Conservation (phyloP, 2,888 invertebrate genomes). For the Quadriops clusia region DNA sequence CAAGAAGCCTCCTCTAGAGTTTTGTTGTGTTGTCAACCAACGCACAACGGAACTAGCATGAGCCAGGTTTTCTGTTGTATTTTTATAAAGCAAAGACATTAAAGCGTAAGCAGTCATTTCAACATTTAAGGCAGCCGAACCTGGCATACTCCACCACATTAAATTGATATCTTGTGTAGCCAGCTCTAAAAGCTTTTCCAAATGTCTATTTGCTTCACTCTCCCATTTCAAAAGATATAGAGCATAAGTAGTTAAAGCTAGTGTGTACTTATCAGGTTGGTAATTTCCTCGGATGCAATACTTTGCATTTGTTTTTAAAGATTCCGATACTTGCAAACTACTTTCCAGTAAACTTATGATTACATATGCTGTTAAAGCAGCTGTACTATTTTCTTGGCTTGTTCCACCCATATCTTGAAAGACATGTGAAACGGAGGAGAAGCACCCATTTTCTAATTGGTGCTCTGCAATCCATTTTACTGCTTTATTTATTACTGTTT, state of each 20-base stretch:
- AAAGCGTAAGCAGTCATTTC: constrained; percentile 59
- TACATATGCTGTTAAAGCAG: constrained; percentile 58
- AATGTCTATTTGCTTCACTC: constrained; percentile 33
- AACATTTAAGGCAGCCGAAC: constrained; percentile 47
- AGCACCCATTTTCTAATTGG: constrained; percentile 69
- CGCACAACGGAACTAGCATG: constrained; percentile 50
- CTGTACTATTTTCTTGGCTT: constrained; percentile 42
- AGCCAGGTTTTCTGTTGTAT: constrained; percentile 40
- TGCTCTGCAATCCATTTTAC: constrained; percentile 50
- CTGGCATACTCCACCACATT: constrained; percentile 42
- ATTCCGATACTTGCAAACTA: constrained; percentile 38
- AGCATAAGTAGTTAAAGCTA: constrained; percentile 43
- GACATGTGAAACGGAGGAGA: constrained; percentile 52
- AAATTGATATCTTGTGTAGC: constrained; percentile 36
- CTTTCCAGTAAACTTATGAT: constrained; percentile 53
- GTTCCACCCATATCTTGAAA: constrained; percentile 50
- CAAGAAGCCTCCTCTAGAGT: constrained; percentile 57
- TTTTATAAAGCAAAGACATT: constrained; percentile 43
- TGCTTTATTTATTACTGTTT: constrained; percentile 39
- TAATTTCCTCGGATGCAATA: constrained; percentile 41
- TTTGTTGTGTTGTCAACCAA: constrained; percentile 61
- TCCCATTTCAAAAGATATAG: constrained; percentile 38
- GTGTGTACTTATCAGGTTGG: constrained; percentile 39
- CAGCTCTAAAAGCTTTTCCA: constrained; percentile 34
- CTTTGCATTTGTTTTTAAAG: constrained; percentile 44